phyloP scores from a whole-genome alignment of 2,888 invertebrate genomes.

The Dyspetes luteomarginatus region DNA sequence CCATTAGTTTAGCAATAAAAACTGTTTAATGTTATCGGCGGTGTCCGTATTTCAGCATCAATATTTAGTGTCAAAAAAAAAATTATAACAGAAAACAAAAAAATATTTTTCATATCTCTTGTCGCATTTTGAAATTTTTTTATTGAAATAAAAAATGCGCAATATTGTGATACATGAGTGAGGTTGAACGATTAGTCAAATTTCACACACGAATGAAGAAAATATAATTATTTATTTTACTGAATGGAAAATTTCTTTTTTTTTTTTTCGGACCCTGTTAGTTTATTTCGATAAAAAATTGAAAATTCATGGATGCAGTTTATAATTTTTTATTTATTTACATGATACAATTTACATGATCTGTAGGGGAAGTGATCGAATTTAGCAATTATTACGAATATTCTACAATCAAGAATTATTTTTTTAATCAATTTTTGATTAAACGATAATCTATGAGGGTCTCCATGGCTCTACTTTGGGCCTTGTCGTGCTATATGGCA shows the following conservation, averaged over 20 bases:
- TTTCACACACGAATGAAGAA: conserved; percentile 29
- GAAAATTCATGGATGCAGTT: neutral
- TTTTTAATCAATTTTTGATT: neutral
- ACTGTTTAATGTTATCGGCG: neutral
- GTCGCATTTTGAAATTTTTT: conserved; percentile 3
- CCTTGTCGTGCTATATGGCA: conserved; percentile 95
- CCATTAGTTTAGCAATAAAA: conserved; percentile 6
- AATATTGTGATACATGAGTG: conserved; percentile 43
- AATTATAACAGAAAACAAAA: neutral
- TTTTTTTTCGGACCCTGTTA: no score
- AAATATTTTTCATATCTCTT: conserved; percentile 23
- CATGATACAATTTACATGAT: conserved; percentile 39
- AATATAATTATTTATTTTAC: conserved; percentile 62
- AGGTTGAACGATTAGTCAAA: conserved; percentile 19
- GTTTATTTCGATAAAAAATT: neutral
- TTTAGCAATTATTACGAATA: conserved; percentile 40
- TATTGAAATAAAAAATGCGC: conserved; percentile 2
- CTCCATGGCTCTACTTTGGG: conserved; percentile 96
- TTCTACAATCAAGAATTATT: conserved; percentile 48
- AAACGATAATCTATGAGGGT: conserved; percentile 77
- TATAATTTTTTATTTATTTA: conserved; percentile 54
- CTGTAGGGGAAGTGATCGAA: neutral
- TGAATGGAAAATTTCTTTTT: neutral
- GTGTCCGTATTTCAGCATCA: conserved; percentile 13
- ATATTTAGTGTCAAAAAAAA: neutral